A percentile compares a stretch with the other conserved stretches of the same genome.
Evolutionary conservation across 2,113 vertebrate genomes (phyloP).

Genomic region (Siniperca chuatsi): DNA sequence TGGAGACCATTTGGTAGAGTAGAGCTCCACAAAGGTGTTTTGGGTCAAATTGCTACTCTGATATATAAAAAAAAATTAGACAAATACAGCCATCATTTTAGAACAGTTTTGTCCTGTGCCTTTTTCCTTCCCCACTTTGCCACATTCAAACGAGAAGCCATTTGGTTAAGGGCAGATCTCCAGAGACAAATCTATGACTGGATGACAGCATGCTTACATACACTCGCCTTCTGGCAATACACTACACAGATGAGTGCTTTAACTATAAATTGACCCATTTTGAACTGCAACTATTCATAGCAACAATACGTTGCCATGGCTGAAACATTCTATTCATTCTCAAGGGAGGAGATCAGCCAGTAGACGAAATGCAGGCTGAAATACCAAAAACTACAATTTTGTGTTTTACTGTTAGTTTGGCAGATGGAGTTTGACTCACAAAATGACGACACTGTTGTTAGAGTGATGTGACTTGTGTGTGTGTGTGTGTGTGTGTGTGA

Average conservation of each 20-base stretch:
- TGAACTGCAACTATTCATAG: constrained; percentile 80
- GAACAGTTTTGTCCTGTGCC: not conserved
- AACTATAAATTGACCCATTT: constrained; percentile 84
- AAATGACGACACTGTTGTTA: constrained; percentile 50
- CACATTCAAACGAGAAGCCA: constrained; percentile 54
- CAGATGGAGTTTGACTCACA: constrained; percentile 54
- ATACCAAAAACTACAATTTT: constrained; percentile 12
- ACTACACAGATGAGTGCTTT: constrained; percentile 81
- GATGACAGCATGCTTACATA: constrained; percentile 82
- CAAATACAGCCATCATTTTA: constrained; percentile 12
- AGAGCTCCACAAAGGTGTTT: not conserved
- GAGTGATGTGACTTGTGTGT: constrained; percentile 12
- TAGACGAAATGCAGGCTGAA: constrained; percentile 31
- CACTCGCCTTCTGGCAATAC: constrained; percentile 80
- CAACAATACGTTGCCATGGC: constrained; percentile 60
- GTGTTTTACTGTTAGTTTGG: constrained; percentile 32
- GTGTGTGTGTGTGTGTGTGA: constrained; percentile 1
- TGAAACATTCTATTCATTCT: constrained; percentile 70
- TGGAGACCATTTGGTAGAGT: not conserved
- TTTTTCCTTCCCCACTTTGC: constrained; percentile 64
- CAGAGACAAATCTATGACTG: constrained; percentile 78
- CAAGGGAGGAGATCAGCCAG: constrained; percentile 40
- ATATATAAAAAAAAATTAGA: not conserved
- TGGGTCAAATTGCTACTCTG: not conserved
- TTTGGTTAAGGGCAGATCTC: constrained; percentile 73